These are phyloP conservation scores for Macrostomum lignano DNA, from an alignment of 1,140 invertebrate species.

Conservation along the genomic window DNA sequence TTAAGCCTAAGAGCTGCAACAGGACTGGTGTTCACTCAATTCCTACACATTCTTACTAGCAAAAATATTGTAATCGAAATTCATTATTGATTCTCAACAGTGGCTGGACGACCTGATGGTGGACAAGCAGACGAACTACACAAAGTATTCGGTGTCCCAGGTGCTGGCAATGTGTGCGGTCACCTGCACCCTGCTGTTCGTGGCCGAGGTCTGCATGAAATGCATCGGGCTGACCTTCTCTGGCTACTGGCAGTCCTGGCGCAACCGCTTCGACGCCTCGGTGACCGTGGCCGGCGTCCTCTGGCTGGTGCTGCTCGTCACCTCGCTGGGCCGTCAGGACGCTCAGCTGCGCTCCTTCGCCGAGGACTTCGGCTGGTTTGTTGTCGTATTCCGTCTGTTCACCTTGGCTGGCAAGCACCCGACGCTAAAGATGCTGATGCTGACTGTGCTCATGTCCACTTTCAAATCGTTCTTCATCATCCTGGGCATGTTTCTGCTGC, in stretches of 20 bases:
- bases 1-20: too few species aligned
- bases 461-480: conserved; percentile 99
- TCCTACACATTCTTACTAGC: too few species aligned
- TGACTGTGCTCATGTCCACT: conserved; percentile 84
- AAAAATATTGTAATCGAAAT: too few species aligned
- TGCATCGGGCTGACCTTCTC: conserved; percentile 80
- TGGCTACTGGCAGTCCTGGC: conserved; percentile 86
- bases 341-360: too few species aligned
- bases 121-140: too few species aligned
- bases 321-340: too few species aligned
- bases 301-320: conserved; percentile 83
- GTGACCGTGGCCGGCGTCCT: conserved; percentile 79
- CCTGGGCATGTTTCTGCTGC: conserved; percentile 91
- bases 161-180: background rate
- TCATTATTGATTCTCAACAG: too few species aligned
- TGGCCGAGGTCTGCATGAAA: conserved; percentile 67
- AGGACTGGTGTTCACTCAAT: too few species aligned
- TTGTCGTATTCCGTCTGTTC: conserved; percentile 87
- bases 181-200: conserved; percentile 2
- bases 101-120: too few species aligned
- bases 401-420: conserved; percentile 93
- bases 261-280: conserved; percentile 86
- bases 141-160: too few species aligned
- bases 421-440: conserved; percentile 97
- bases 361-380: conserved; percentile 76